Percentiles rank a stretch among this genome's conserved stretches.
These are phyloP conservation scores for Heliothis subflexa DNA, from an alignment of 1,140 invertebrate species.

Conservation along the genomic window DNA sequence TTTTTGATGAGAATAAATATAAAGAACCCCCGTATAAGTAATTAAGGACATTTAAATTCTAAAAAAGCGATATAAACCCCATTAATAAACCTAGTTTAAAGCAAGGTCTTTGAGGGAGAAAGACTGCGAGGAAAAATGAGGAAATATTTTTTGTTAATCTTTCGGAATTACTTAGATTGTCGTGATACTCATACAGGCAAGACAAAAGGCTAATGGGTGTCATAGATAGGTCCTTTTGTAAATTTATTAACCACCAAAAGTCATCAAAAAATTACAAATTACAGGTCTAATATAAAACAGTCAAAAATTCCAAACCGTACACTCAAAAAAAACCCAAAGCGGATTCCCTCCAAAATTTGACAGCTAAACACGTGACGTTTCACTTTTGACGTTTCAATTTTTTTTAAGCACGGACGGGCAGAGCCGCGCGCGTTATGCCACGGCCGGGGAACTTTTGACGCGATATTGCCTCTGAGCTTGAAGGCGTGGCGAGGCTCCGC, in stretches of 20 bases:
- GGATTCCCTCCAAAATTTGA: constrained; percentile 38
- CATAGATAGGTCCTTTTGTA: background rate
- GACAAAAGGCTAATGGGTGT: background rate
- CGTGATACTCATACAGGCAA: too few relatives aligned
- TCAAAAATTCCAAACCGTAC: constrained; percentile 9
- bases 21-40: too few relatives aligned
- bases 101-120: too few relatives aligned
- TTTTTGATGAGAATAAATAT: too few relatives aligned
- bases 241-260: background rate
- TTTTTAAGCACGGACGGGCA: constrained; percentile 58
- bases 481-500: constrained; percentile 80
- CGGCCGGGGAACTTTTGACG: constrained; percentile 80
- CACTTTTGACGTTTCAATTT: constrained; percentile 57
- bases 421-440: constrained; percentile 69
- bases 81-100: too few relatives aligned
- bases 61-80: too few relatives aligned
- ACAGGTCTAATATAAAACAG: background rate
- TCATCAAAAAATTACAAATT: background rate
- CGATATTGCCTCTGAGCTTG: constrained; percentile 66
- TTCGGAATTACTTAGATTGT: too few relatives aligned
- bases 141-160: too few relatives aligned
- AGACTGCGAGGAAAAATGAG: too few relatives aligned
- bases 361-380: constrained; percentile 35
- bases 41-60: too few relatives aligned
- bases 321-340: constrained; percentile 8